A percentile compares a stretch with the other conserved stretches of the same genome.
Conservation (phyloP, 2,888 invertebrate species). For the Phorcus lineatus region DNA sequence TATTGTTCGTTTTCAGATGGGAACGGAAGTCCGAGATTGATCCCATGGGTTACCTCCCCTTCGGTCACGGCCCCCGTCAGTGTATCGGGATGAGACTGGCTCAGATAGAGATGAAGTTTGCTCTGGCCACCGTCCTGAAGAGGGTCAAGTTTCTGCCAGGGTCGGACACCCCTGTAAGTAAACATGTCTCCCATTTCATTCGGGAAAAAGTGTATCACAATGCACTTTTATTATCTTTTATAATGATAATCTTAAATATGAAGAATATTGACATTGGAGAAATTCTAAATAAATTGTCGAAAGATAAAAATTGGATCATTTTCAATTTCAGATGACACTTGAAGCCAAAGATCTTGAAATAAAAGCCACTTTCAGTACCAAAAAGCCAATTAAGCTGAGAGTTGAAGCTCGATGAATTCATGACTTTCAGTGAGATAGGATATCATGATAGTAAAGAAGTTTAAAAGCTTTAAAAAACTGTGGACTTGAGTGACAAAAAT, state of each 20-base stretch:
- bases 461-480: too few species aligned
- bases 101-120: conserved; percentile 21
- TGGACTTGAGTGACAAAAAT: too few species aligned
- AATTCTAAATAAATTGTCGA: too few species aligned
- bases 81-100: conserved; percentile 32
- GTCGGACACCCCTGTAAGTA: not conserved
- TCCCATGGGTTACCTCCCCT: conserved; percentile 19
- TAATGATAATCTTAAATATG: too few species aligned
- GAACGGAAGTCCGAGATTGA: conserved; percentile 15
- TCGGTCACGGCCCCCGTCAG: conserved; percentile 24
- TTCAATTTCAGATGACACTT: not conserved
- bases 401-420: not conserved
- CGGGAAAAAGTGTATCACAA: too few species aligned
- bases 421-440: too few species aligned
- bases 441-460: too few species aligned
- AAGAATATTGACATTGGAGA: too few species aligned
- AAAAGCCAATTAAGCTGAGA: not conserved
- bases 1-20: not conserved
- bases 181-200: too few species aligned
- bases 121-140: not conserved
- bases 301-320: too few species aligned
- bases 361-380: not conserved
- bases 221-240: too few species aligned
- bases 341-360: not conserved
- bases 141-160: conserved; percentile 20